Evolutionary conservation across 2,797 vertebrate species (phyloP).

Genomic region (Hybognathus amarus): DNA sequence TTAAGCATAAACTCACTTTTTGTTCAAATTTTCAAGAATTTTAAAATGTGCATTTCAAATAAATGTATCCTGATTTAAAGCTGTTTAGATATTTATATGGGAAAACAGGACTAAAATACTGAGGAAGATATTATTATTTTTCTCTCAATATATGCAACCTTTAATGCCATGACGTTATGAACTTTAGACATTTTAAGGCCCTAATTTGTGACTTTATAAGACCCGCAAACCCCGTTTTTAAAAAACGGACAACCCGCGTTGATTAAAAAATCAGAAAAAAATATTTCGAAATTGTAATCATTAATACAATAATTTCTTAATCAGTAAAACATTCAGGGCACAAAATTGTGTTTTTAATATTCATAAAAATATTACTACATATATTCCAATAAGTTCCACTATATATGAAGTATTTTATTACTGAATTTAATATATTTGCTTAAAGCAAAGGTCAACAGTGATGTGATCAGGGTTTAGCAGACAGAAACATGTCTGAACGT

Average conservation of each 20-base stretch:
- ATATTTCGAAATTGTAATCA: not conserved
- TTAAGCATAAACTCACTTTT: no score
- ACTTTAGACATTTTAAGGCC: no score
- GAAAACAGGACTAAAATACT: no score
- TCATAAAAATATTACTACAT: not conserved
- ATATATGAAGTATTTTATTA: not conserved
- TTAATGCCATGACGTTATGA: no score
- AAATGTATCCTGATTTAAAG: no score
- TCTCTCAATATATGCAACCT: no score
- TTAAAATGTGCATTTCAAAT: no score
- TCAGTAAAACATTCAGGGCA: not conserved
- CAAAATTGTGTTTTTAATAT: not conserved
- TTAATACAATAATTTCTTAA: not conserved
- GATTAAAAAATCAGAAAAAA: not conserved
- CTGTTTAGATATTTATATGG: no score
- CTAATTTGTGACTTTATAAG: no score
- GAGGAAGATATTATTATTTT: no score
- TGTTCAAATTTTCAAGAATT: no score
- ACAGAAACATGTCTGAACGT: slow-evolving; percentile 18
- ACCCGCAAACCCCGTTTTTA: not conserved
- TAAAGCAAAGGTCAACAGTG: not conserved
- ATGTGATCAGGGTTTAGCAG: not conserved
- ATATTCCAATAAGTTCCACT: not conserved
- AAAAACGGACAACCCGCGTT: not conserved
- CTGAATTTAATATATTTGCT: not conserved